Percentiles rank a stretch among this genome's conserved stretches.
These are phyloP conservation scores for Eristalis arbustorum DNA, from an alignment of 2,888 invertebrate species.

Conservation along the genomic window DNA sequence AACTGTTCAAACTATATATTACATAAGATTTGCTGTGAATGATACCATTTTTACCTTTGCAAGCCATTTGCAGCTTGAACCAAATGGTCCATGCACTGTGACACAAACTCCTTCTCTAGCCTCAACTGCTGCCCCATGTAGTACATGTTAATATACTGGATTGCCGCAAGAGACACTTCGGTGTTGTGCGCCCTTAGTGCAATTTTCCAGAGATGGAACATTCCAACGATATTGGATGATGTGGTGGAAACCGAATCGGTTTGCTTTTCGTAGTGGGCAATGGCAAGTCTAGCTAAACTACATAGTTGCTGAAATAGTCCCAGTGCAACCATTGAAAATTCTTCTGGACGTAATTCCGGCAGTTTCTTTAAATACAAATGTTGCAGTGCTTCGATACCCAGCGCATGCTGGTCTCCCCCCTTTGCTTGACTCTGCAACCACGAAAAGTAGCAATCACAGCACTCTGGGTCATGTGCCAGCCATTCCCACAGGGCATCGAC, in stretches of 20 bases:
- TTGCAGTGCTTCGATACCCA: constrained; percentile 92
- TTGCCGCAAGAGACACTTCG: constrained; percentile 96
- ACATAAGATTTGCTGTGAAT: background rate
- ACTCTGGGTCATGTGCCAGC: constrained; percentile 90
- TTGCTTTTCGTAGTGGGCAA: constrained; percentile 84
- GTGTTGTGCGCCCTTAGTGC: constrained; percentile 94
- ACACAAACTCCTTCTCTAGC: constrained; percentile 95
- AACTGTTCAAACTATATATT: constrained; percentile 71
- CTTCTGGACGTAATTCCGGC: constrained; percentile 92
- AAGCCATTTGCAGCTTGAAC: constrained; percentile 90
- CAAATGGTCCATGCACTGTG: constrained; percentile 95
- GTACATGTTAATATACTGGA: constrained; percentile 95
- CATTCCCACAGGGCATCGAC: constrained; percentile 96
- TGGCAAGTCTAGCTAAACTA: constrained; percentile 90
- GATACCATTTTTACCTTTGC: constrained; percentile 74
- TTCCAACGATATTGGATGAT: constrained; percentile 87
- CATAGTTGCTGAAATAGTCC: constrained; percentile 95
- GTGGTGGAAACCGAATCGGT: constrained; percentile 76
- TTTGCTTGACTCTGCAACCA: constrained; percentile 96
- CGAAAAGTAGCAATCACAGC: constrained; percentile 94
- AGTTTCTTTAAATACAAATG: constrained; percentile 94
- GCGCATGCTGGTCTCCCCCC: constrained; percentile 94
- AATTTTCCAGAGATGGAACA: constrained; percentile 97
- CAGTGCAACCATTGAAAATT: constrained; percentile 94
- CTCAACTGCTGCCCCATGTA: constrained; percentile 96